A percentile compares a stretch with the other conserved stretches of the same genome.
These are phyloP conservation scores for Tetragnatha versicolor DNA, from an alignment of 1,140 invertebrate species.

Conservation along the genomic window DNA sequence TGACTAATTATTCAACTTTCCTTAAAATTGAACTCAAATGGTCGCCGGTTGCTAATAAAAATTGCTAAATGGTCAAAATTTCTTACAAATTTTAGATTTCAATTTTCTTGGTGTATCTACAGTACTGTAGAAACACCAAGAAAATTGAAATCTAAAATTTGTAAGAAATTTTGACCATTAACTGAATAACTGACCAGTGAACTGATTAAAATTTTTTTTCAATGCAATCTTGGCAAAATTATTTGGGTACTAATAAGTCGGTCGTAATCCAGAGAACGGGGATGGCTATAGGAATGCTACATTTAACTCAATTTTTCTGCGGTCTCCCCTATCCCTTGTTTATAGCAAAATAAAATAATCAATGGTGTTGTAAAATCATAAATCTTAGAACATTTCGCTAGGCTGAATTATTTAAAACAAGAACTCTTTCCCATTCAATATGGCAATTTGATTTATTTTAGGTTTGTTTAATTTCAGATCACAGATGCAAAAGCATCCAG, in stretches of 20 bases:
- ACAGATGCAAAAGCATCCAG: constrained; percentile 19
- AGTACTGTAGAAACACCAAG: not conserved
- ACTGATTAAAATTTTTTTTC: too few relatives aligned
- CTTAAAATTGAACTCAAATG: not conserved
- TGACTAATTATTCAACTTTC: not conserved
- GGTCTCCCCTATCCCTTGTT: not conserved
- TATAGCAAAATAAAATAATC: not conserved
- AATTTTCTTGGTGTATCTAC: not conserved
- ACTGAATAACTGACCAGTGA: too few relatives aligned
- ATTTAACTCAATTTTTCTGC: too few relatives aligned
- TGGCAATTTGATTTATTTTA: not conserved
- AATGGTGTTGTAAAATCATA: not conserved
- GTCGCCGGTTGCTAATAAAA: not conserved
- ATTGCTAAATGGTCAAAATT: not conserved
- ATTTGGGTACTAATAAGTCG: too few relatives aligned
- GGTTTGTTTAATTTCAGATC: constrained; percentile 14
- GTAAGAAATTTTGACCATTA: too few relatives aligned
- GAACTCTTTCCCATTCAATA: not conserved
- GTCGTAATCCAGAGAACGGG: too few relatives aligned
- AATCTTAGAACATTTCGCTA: not conserved
- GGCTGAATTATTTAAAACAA: not conserved
- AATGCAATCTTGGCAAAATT: too few relatives aligned
- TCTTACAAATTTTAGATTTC: not conserved
- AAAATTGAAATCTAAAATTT: not conserved
- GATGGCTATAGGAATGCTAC: too few relatives aligned